Conservation (phyloP, 2,797 vertebrate species). For the Chelidonichthys spinosus region DNA sequence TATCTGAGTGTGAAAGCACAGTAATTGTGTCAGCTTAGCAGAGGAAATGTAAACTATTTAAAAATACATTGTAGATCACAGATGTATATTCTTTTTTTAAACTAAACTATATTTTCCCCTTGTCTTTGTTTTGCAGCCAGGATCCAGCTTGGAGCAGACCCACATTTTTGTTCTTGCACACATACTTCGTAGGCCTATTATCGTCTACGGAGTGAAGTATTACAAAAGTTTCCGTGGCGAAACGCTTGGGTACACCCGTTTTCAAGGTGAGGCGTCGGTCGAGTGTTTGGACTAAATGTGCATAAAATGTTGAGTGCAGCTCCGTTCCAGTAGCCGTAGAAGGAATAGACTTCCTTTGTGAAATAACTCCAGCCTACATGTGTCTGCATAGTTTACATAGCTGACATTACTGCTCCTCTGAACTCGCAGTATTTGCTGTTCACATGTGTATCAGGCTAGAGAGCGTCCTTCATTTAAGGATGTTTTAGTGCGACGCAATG, state of each 20-base stretch:
- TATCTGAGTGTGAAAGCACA: constrained; percentile 43
- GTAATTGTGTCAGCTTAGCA: constrained; percentile 41
- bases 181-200: constrained; percentile 98
- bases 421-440: constrained; percentile 51
- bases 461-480: constrained; percentile 18
- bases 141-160: constrained; percentile 98
- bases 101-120: too few relatives aligned
- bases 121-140: constrained; percentile 85
- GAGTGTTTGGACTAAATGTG: neutral
- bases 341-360: constrained; percentile 54
- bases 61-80: constrained; percentile 15
- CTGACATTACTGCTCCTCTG: constrained; percentile 53
- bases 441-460: constrained; percentile 22
- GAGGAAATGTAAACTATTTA: constrained; percentile 18
- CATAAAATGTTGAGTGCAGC: constrained; percentile 6
- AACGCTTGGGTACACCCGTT: constrained; percentile 97
- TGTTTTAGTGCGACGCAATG: constrained; percentile 31
- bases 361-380: constrained; percentile 45
- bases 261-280: constrained; percentile 90
- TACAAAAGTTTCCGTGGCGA: constrained; percentile 99
- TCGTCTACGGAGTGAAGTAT: constrained; percentile 99
- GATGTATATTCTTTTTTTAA: constrained; percentile 7
- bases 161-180: constrained; percentile 99
- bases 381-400: constrained; percentile 69
- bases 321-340: constrained; percentile 13